A percentile compares a stretch with the other conserved stretches of the same genome.
Conservation (phyloP, 2,113 vertebrate genomes). For the Propithecus coquereli region DNA sequence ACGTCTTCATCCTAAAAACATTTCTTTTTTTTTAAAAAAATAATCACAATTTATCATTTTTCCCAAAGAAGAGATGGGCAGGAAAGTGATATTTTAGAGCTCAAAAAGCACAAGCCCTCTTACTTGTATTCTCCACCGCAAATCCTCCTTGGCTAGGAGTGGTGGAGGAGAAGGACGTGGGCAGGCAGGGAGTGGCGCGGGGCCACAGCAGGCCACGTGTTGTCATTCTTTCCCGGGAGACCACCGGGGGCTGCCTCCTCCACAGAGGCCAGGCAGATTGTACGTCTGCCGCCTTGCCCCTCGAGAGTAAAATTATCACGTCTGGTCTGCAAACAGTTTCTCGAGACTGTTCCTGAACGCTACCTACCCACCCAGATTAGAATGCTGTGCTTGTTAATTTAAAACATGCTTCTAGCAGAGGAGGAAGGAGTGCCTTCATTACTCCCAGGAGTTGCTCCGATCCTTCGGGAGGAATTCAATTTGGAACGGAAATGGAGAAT, state of each 20-base stretch:
- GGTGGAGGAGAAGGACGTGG: not conserved
- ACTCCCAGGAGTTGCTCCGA: slow-evolving; percentile 20
- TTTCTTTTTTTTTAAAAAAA: not conserved
- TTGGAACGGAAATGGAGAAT: slow-evolving; percentile 69
- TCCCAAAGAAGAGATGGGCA: not conserved
- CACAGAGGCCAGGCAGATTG: not conserved
- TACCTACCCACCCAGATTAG: slow-evolving; percentile 23
- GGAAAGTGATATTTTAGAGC: not conserved
- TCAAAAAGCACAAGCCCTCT: not conserved
- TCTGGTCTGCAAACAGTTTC: slow-evolving; percentile 38
- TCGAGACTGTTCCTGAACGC: not conserved
- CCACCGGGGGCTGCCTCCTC: not conserved
- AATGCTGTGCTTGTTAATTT: slow-evolving; percentile 16
- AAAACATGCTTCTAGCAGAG: slow-evolving; percentile 46
- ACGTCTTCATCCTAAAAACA: not conserved
- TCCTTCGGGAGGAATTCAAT: slow-evolving; percentile 64
- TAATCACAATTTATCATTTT: not conserved
- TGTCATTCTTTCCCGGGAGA: not conserved
- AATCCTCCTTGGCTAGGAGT: not conserved
- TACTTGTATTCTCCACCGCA: not conserved
- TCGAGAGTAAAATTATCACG: slow-evolving; percentile 2
- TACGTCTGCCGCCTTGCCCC: not conserved
- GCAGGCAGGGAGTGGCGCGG: not conserved
- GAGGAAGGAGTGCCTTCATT: slow-evolving; percentile 51
- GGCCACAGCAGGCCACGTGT: not conserved